Evolutionary conservation across 2,797 vertebrate species (phyloP).

Genomic region (Acipenser oxyrinchus): DNA sequence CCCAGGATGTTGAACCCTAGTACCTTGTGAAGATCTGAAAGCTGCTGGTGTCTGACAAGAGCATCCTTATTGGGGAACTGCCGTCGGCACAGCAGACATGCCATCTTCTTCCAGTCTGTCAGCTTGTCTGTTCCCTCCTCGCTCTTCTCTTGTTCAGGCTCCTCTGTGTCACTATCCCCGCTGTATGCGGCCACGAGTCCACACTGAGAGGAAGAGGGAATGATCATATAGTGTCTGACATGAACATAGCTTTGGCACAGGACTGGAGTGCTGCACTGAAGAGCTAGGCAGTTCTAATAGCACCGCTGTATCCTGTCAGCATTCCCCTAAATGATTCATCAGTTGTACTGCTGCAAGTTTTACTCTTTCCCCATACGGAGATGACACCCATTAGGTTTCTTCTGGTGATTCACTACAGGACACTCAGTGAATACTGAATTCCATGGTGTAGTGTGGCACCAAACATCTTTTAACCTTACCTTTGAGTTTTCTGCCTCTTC

Average conservation of each 20-base stretch:
- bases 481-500: slow-evolving; percentile 79
- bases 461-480: slow-evolving; percentile 42
- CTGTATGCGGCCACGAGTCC: slow-evolving; percentile 93
- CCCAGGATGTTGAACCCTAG: neutral
- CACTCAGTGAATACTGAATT: too few species aligned
- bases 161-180: slow-evolving; percentile 93
- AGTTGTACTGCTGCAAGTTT: too few species aligned
- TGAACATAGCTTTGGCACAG: too few species aligned
- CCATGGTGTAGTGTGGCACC: too few species aligned
- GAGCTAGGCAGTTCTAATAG: too few species aligned
- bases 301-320: too few species aligned
- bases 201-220: slow-evolving; percentile 48
- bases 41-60: slow-evolving; percentile 84
- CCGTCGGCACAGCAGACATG: slow-evolving; percentile 90
- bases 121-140: slow-evolving; percentile 77
- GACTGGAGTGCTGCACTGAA: too few species aligned
- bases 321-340: too few species aligned
- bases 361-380: too few species aligned
- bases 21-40: slow-evolving; percentile 97
- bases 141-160: slow-evolving; percentile 65
- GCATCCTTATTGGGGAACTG: slow-evolving; percentile 93
- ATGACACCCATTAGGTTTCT: too few species aligned
- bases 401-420: too few species aligned
- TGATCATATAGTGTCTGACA: too few species aligned
- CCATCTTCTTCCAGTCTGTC: slow-evolving; percentile 93